Evolutionary conservation across 2,113 vertebrate genomes (phyloP).

Genomic region (Brachyistius frenatus): DNA sequence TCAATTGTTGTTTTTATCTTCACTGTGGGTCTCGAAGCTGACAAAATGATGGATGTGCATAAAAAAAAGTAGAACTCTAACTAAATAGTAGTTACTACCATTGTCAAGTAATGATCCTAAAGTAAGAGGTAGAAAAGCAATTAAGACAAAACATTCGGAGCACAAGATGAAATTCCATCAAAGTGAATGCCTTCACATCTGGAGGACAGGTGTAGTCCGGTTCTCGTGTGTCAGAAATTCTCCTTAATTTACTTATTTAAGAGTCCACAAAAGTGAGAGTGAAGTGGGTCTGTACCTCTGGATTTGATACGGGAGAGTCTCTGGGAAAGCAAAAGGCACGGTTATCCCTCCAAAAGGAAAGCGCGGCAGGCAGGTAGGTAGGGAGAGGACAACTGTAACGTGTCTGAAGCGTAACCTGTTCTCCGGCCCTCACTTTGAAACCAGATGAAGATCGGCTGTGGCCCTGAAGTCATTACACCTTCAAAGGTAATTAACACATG

Average conservation of each 20-base stretch:
- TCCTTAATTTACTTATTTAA: conserved; percentile 67
- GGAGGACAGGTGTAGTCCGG: conserved; percentile 75
- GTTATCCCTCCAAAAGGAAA: conserved; percentile 51
- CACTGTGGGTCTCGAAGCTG: background rate
- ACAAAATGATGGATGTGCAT: conserved; percentile 15
- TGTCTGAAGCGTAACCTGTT: conserved; percentile 78
- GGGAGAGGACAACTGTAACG: conserved; percentile 71
- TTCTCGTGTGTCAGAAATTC: conserved; percentile 62
- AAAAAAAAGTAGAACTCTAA: background rate
- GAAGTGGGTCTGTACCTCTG: conserved; percentile 33
- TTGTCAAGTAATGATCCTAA: conserved; percentile 12
- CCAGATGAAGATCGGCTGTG: conserved; percentile 80
- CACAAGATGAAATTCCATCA: conserved; percentile 58
- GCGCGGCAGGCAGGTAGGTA: conserved; percentile 68
- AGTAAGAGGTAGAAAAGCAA: conserved; percentile 45
- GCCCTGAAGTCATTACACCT: conserved; percentile 85
- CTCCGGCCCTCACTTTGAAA: conserved; percentile 77
- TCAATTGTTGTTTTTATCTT: background rate
- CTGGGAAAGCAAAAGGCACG: conserved; percentile 13
- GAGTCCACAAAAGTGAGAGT: conserved; percentile 55
- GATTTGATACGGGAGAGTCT: conserved; percentile 23
- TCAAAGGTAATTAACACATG: conserved; percentile 88
- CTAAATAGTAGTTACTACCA: background rate
- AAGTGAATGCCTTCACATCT: conserved; percentile 73
- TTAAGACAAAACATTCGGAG: conserved; percentile 37